Evolutionary conservation across 2,797 vertebrate genomes (phyloP).

Genomic region (Syngnathus rostellatus): DNA sequence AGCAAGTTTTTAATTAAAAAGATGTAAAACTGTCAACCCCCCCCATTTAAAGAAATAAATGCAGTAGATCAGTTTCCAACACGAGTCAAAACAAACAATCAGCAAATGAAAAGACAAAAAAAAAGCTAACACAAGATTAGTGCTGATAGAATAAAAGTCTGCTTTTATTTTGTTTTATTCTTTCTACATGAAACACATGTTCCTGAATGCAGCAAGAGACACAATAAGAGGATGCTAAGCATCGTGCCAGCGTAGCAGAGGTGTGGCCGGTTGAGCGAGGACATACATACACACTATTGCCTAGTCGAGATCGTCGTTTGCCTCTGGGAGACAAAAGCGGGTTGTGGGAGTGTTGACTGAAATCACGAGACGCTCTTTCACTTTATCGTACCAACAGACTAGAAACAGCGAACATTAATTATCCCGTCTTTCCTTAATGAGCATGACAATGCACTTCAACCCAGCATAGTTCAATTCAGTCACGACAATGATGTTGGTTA

Average conservation of each 20-base stretch:
- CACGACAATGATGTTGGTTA: constrained; percentile 27
- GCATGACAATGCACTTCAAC: constrained; percentile 42
- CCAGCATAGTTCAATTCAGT: constrained; percentile 36
- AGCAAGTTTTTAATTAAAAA: too few relatives aligned
- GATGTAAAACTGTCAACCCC: background rate
- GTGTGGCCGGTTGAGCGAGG: constrained; percentile 71
- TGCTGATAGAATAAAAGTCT: constrained; percentile 79
- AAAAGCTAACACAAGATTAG: constrained; percentile 39
- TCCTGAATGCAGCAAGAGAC: constrained; percentile 76
- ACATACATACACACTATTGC: constrained; percentile 57
- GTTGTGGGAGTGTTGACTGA: constrained; percentile 47
- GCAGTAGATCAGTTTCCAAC: background rate
- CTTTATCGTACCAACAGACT: constrained; percentile 47
- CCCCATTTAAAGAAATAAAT: background rate
- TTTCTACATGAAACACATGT: constrained; percentile 79
- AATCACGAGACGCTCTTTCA: constrained; percentile 47
- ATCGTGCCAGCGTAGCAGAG: constrained; percentile 67
- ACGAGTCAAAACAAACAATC: background rate
- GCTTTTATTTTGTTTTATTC: constrained; percentile 72
- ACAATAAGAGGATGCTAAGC: constrained; percentile 71
- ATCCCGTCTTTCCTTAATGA: constrained; percentile 48
- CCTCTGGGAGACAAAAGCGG: constrained; percentile 48
- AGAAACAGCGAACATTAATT: constrained; percentile 45
- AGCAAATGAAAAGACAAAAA: constrained; percentile 4
- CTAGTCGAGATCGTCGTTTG: constrained; percentile 45